Conservation (phyloP, 2,797 vertebrate species). For the Chromis chromis region DNA sequence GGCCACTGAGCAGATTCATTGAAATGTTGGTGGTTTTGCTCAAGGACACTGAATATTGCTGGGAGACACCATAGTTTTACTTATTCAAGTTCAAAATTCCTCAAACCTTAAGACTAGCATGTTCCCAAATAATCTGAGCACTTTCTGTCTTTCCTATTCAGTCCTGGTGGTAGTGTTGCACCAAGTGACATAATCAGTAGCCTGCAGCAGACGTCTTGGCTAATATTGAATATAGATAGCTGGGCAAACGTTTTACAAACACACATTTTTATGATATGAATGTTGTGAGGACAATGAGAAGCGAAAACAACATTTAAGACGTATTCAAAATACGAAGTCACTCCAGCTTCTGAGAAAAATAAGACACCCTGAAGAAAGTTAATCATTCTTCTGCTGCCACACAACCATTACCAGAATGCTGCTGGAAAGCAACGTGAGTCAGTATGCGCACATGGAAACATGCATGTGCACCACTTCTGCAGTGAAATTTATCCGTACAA, state of each 20-base stretch:
- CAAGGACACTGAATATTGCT: neutral
- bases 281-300: constrained; percentile 50
- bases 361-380: constrained; percentile 60
- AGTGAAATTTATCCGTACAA: neutral
- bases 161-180: neutral
- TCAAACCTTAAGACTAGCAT: neutral
- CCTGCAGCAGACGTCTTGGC: constrained; percentile 51
- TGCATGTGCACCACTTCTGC: neutral
- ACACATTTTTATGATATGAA: constrained; percentile 11
- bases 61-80: neutral
- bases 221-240: constrained; percentile 67
- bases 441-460: constrained; percentile 10
- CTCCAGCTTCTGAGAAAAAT: constrained; percentile 52
- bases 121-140: neutral
- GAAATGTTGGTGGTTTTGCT: too few species aligned
- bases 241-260: constrained; percentile 41
- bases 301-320: constrained; percentile 58
- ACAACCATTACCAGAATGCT: constrained; percentile 44
- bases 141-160: constrained; percentile 13
- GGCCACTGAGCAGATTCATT: too few species aligned
- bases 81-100: constrained; percentile 3
- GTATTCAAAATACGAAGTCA: constrained; percentile 40
- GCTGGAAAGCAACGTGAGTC: constrained; percentile 16
- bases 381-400: constrained; percentile 64
- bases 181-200: constrained; percentile 40